A percentile compares a stretch with the other conserved stretches of the same genome.
phyloP scores from a whole-genome alignment of 2,797 vertebrate species.

The Falco berigora region DNA sequence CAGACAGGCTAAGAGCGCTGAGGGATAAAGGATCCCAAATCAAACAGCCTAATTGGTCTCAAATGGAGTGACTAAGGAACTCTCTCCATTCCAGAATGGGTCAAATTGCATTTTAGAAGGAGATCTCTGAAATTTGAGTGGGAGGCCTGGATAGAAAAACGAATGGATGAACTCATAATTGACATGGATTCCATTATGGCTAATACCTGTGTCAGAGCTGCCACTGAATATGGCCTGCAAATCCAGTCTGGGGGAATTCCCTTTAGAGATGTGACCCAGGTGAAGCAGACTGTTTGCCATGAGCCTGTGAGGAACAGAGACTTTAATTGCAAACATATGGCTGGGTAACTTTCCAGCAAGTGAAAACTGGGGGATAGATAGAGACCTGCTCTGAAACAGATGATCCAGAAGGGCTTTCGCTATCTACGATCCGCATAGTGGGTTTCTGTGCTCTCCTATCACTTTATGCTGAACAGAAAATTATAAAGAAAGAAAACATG shows the following conservation, averaged over 20 bases:
- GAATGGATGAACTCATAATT: conserved; percentile 65
- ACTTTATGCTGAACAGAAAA: background rate
- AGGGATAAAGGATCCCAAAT: conserved; percentile 61
- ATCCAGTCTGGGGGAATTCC: conserved; percentile 52
- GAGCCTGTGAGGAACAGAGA: conserved; percentile 45
- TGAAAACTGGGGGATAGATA: conserved; percentile 9
- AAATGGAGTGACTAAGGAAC: conserved; percentile 63
- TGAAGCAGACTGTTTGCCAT: conserved; percentile 55
- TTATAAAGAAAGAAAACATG: background rate
- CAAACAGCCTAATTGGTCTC: conserved; percentile 64
- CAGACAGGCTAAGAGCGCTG: conserved; percentile 38
- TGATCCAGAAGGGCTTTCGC: background rate
- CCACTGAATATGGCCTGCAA: conserved; percentile 41
- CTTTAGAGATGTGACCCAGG: conserved; percentile 56
- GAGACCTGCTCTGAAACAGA: conserved; percentile 33
- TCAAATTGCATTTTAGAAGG: conserved; percentile 58
- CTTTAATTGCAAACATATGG: conserved; percentile 59
- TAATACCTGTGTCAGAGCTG: conserved; percentile 61
- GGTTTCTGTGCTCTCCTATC: background rate
- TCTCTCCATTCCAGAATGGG: conserved; percentile 53
- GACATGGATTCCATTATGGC: conserved; percentile 65
- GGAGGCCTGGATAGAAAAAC: conserved; percentile 40
- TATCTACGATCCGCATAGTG: background rate
- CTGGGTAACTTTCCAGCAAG: conserved; percentile 57
- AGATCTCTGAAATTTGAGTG: conserved; percentile 66